These are phyloP conservation scores for Cepaea hortensis DNA, from an alignment of 2,888 invertebrate species.

Conservation along the genomic window DNA sequence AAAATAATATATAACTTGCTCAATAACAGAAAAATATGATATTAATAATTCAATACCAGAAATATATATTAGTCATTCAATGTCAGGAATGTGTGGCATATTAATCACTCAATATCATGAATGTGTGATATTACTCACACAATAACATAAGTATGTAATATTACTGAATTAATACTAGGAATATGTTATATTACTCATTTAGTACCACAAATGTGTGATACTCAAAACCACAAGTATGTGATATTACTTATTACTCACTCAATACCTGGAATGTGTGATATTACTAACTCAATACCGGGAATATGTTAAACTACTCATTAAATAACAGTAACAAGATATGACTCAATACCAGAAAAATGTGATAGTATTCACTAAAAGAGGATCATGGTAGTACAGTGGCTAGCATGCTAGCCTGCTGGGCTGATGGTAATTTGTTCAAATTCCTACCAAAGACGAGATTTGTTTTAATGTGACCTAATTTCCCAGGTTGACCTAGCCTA, in stretches of 20 bases:
- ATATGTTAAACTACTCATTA: not conserved
- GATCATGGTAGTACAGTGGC: too few relatives aligned
- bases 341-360: not conserved
- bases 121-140: not conserved
- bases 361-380: too few relatives aligned
- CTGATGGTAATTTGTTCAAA: too few relatives aligned
- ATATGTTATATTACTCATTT: not conserved
- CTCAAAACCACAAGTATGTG: not conserved
- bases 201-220: not conserved
- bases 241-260: not conserved
- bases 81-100: not conserved
- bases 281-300: not conserved
- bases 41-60: too few relatives aligned
- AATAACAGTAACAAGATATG: not conserved
- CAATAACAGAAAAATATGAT: too few relatives aligned
- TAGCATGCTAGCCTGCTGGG: too few relatives aligned
- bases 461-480: too few relatives aligned
- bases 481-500: too few relatives aligned
- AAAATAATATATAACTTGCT: too few relatives aligned
- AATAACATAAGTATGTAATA: not conserved
- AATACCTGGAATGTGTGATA: not conserved
- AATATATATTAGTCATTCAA: not conserved
- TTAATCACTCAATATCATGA: not conserved
- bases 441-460: too few relatives aligned
- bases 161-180: not conserved